phyloP scores from a whole-genome alignment of 2,888 invertebrate genomes.

The Trichacis sp. region DNA sequence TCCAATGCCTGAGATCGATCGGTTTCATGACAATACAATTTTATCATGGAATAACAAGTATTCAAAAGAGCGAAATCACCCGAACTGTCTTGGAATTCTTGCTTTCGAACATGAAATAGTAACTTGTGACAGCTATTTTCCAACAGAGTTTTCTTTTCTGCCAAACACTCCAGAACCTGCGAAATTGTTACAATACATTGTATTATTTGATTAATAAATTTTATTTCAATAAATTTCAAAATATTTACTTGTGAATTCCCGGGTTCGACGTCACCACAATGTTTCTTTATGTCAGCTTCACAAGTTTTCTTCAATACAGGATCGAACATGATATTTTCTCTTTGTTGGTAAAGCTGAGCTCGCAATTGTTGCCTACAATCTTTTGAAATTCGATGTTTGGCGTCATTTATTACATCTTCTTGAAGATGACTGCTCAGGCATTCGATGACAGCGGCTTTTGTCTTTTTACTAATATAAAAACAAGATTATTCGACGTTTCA shows the following conservation, averaged over 20 bases:
- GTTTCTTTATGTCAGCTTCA: conserved; percentile 79
- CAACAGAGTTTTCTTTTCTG: conserved; percentile 72
- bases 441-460: conserved; percentile 83
- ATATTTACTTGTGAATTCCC: conserved; percentile 74
- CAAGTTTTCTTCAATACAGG: conserved; percentile 88
- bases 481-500: neutral
- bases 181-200: too few species aligned
- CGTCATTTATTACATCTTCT: conserved; percentile 82
- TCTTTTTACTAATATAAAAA: conserved; percentile 73
- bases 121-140: conserved; percentile 81
- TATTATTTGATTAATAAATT: too few species aligned
- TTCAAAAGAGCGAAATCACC: conserved; percentile 88
- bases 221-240: too few species aligned
- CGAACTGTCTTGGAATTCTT: conserved; percentile 87
- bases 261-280: conserved; percentile 78
- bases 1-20: conserved; percentile 79
- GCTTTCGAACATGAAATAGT: conserved; percentile 86
- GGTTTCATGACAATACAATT: conserved; percentile 80
- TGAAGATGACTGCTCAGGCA: conserved; percentile 92
- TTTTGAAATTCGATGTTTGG: conserved; percentile 84
- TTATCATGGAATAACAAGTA: conserved; percentile 88
- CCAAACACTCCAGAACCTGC: conserved; percentile 86
- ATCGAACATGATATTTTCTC: conserved; percentile 89
- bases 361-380: conserved; percentile 92
- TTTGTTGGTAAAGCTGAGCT: conserved; percentile 91